Conservation (phyloP, 2,113 vertebrate species). For the Myrmophylax atrothorax region DNA sequence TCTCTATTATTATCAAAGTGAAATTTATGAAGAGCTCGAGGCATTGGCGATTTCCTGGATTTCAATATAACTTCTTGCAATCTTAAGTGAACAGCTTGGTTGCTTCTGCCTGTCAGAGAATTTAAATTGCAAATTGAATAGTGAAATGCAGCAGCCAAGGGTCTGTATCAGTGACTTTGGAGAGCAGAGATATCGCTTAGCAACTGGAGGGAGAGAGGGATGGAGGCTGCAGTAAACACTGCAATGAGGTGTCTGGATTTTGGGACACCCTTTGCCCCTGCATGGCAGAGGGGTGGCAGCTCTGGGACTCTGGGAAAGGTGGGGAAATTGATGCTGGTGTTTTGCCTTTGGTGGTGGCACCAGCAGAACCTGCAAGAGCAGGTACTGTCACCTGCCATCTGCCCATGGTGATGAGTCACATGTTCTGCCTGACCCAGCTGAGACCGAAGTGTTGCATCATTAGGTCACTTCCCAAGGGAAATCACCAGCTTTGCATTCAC, state of each 20-base stretch:
- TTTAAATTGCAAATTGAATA: constrained; percentile 84
- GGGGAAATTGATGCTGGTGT: neutral
- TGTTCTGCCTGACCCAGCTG: neutral
- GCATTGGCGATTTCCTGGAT: constrained; percentile 76
- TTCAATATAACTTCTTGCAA: constrained; percentile 79
- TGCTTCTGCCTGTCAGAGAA: constrained; percentile 82
- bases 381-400: neutral
- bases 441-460: neutral
- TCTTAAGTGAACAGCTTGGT: constrained; percentile 84
- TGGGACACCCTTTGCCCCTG: neutral
- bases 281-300: neutral
- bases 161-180: constrained; percentile 70
- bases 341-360: neutral
- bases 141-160: constrained; percentile 70
- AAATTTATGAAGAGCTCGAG: constrained; percentile 72
- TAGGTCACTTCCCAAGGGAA: neutral
- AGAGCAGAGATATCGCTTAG: constrained; percentile 75
- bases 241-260: neutral
- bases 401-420: neutral
- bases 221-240: neutral
- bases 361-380: neutral
- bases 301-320: neutral
- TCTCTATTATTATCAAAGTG: constrained; percentile 69
- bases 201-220: constrained; percentile 68
- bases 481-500: neutral